Percentiles rank a stretch among this genome's conserved stretches.
Evolutionary conservation across 2,797 vertebrate species (phyloP).

Genomic region (Gephyroberyx darwinii): DNA sequence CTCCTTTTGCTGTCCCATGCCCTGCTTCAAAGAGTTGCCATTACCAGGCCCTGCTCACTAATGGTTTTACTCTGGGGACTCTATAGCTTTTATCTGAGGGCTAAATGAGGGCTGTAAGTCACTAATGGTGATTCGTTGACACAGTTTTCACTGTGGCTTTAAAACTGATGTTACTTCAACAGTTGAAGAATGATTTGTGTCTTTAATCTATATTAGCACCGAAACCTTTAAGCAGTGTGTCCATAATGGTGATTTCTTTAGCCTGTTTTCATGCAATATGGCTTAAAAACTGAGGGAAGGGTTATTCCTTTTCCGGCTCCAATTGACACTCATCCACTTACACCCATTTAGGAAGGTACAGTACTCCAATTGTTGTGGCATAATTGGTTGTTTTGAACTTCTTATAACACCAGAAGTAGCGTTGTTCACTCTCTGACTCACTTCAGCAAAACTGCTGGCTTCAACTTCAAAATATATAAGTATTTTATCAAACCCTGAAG

Average conservation of each 20-base stretch:
- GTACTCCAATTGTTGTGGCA: neutral
- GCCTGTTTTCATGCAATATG: neutral
- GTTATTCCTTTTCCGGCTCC: too few relatives aligned
- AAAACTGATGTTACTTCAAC: neutral
- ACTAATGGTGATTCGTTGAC: constrained; percentile 34
- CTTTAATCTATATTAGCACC: neutral
- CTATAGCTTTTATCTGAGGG: constrained; percentile 61
- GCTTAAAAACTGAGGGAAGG: neutral
- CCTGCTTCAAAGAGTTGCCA: constrained; percentile 73
- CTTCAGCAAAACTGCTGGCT: neutral
- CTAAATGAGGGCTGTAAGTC: constrained; percentile 47
- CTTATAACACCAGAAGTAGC: neutral
- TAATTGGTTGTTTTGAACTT: constrained; percentile 3
- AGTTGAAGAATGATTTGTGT: neutral
- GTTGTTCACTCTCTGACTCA: neutral
- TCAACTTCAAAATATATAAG: constrained; percentile 7
- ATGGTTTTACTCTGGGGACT: constrained; percentile 53
- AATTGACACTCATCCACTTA: too few relatives aligned
- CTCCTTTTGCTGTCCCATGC: constrained; percentile 50
- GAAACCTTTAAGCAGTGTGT: neutral
- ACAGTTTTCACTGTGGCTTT: constrained; percentile 10
- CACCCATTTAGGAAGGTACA: too few relatives aligned
- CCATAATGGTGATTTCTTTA: neutral
- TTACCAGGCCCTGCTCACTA: constrained; percentile 54
- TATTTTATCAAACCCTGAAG: constrained; percentile 15